phyloP scores from a whole-genome alignment of 2,888 invertebrate species.

The Eudasyphora cyanicolor region DNA sequence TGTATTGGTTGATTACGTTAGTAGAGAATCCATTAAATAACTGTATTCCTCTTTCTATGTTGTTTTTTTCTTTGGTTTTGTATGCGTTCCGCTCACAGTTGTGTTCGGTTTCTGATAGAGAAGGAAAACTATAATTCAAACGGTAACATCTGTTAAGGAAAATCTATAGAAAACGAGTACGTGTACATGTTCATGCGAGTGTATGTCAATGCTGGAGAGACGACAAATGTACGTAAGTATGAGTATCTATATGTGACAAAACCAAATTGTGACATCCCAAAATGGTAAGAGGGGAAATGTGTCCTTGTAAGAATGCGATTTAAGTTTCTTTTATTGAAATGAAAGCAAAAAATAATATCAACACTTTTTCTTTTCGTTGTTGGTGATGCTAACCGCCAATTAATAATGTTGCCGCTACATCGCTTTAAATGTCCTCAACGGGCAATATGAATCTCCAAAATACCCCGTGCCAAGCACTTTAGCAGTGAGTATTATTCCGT shows the following conservation, averaged over 20 bases:
- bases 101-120: conserved; percentile 15
- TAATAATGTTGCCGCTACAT: neutral
- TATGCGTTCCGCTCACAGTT: neutral
- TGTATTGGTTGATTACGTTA: conserved; percentile 5
- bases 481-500: no score
- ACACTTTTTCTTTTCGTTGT: neutral
- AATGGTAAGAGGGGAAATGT: conserved; percentile 2
- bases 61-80: neutral
- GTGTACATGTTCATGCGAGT: neutral
- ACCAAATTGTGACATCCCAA: neutral
- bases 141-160: conserved; percentile 45
- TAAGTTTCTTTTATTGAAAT: conserved; percentile 25
- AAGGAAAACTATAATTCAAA: conserved; percentile 41
- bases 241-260: neutral
- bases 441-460: neutral
- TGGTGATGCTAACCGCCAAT: conserved; percentile 6
- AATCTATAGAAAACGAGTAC: conserved; percentile 22
- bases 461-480: no score
- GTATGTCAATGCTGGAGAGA: neutral
- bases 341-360: neutral
- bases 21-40: conserved; percentile 7
- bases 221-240: neutral
- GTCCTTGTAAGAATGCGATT: conserved; percentile 36
- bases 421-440: neutral
- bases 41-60: conserved; percentile 1